Evolutionary conservation across 2,797 vertebrate genomes (phyloP).

Genomic region (Ctenosaura bakeri): DNA sequence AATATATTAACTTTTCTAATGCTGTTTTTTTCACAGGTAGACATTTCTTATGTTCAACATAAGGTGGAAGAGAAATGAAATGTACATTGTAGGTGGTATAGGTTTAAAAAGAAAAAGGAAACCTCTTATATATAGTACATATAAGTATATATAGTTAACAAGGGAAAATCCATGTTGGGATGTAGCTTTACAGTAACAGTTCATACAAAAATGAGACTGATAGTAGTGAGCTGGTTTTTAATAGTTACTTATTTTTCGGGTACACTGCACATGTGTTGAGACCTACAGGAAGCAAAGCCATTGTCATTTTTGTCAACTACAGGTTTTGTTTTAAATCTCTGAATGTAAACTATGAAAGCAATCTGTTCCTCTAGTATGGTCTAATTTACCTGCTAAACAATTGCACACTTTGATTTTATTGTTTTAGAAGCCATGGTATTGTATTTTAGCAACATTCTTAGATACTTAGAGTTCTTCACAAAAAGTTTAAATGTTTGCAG

Average conservation of each 20-base stretch:
- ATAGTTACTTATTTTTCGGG: neutral
- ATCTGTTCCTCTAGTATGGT: neutral
- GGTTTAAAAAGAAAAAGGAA: neutral
- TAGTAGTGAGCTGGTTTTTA: slow-evolving; percentile 37
- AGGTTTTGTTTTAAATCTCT: neutral
- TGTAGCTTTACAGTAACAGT: slow-evolving; percentile 56
- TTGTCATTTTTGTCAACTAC: neutral
- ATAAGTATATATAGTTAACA: slow-evolving; percentile 58
- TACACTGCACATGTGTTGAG: neutral
- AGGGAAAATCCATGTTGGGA: slow-evolving; percentile 57
- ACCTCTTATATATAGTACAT: neutral
- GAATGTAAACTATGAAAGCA: neutral
- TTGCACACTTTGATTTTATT: neutral
- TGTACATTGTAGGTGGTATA: neutral
- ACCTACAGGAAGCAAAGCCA: neutral
- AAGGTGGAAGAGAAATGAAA: neutral
- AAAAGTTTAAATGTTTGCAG: neutral
- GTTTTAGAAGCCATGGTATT: neutral
- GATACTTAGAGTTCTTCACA: neutral
- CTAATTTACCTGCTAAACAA: neutral
- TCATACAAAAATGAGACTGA: slow-evolving; percentile 53
- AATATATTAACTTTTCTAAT: neutral
- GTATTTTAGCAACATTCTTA: neutral
- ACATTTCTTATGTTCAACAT: neutral
- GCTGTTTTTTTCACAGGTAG: neutral